phyloP scores from a whole-genome alignment of 35 echinoderm and acorn worm species.

The Ptychodera flava region DNA sequence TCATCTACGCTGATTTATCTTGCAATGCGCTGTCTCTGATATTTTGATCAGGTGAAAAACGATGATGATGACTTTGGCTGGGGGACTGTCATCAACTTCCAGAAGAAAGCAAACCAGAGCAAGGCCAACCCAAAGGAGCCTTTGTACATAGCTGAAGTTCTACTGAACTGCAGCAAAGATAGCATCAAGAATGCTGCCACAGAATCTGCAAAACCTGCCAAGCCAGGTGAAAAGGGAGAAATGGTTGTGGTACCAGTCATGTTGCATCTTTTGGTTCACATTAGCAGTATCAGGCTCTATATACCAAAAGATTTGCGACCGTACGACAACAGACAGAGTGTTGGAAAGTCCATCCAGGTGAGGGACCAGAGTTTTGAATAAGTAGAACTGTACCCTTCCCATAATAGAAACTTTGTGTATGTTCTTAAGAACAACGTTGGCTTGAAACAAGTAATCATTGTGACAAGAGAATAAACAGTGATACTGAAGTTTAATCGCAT shows the following conservation, averaged over 20 bases:
- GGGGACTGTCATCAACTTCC: constrained; percentile 87
- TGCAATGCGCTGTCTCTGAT: no score
- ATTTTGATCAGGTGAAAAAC: constrained; percentile 81
- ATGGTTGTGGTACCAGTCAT: constrained; percentile 86
- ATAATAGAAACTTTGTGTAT: no score
- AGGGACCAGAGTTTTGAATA: background rate
- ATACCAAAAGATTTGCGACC: constrained; percentile 92
- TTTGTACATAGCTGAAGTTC: constrained; percentile 88
- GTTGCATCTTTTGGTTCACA: constrained; percentile 69
- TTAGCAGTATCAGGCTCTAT: constrained; percentile 83
- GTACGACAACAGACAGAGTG: constrained; percentile 84
- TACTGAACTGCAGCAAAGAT: constrained; percentile 78
- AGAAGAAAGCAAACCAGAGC: constrained; percentile 91
- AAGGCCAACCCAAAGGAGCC: constrained; percentile 42
- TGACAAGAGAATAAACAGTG: no score
- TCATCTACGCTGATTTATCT: no score
- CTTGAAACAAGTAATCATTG: no score
- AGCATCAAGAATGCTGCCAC: constrained; percentile 88
- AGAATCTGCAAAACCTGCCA: constrained; percentile 72
- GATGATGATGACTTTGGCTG: constrained; percentile 88
- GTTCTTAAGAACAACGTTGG: no score
- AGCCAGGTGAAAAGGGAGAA: constrained; percentile 83
- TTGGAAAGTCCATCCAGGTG: constrained; percentile 90
- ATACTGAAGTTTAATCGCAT: no score
- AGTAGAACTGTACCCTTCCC: no score